Percentiles rank a stretch among this genome's conserved stretches.
phyloP scores from a whole-genome alignment of 2,113 vertebrate genomes.

The Cochlearius cochlearius region DNA sequence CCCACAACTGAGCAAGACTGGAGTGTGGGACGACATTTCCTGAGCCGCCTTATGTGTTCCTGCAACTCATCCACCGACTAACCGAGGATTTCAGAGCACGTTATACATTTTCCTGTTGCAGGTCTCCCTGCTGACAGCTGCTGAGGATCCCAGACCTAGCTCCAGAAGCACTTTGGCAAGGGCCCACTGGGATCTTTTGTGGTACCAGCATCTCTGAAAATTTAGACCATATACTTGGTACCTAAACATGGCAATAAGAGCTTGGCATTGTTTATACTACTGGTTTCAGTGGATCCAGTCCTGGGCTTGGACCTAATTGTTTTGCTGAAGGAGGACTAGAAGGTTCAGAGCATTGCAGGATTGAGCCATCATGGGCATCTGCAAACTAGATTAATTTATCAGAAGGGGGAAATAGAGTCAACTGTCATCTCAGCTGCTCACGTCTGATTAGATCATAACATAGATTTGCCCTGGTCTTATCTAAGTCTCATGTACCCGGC shows the following conservation, averaged over 20 bases:
- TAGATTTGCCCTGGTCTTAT: not conserved
- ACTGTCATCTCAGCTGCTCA: not conserved
- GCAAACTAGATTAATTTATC: not conserved
- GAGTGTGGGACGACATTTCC: not conserved
- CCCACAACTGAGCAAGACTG: not conserved
- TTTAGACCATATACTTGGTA: not conserved
- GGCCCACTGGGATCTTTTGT: not conserved
- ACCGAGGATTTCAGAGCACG: not conserved
- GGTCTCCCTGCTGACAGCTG: not conserved
- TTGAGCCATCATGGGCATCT: not conserved
- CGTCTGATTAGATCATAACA: conserved; percentile 33
- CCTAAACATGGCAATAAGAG: not conserved
- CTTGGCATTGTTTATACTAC: not conserved
- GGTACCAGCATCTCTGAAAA: not conserved
- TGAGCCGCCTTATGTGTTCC: not conserved
- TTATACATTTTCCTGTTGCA: not conserved
- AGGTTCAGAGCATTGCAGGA: not conserved
- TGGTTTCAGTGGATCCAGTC: not conserved
- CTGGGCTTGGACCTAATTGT: not conserved
- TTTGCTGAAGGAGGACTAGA: not conserved
- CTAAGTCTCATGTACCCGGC: not conserved
- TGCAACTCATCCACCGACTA: not conserved
- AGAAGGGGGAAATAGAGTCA: not conserved
- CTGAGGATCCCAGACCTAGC: not conserved
- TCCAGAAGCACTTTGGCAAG: too few species aligned